Evolutionary conservation across 2,888 invertebrate species (phyloP), one percentile per base, ranked within the genome.

Genomic region (Hymenopus coronatus): DNA sequence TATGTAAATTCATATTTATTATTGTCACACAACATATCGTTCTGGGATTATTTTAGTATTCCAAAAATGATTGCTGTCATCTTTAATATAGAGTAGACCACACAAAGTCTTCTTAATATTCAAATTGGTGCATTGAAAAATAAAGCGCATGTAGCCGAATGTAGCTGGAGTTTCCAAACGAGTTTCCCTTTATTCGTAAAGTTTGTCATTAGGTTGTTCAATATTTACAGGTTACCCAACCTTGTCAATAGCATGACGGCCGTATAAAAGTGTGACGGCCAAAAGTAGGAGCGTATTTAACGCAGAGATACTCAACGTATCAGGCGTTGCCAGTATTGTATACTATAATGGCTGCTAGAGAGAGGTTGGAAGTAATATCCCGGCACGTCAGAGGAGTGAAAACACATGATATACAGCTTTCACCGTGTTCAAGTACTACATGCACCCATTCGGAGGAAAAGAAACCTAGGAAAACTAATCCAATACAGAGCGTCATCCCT

Each of bases 401-500:
- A n/a, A 88, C 7, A 28, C 28, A 85, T 81, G 28, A 9, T 30
- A 1, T 70, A 70, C 15, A 70, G 20, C 3, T 70, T 70, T 70
- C 54, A 6, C 3, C 86, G 28, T 27, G 89, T 86, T 40, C 46
- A 46, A 6, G 46, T 30, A 54, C 84, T 40, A 14, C 54, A 20
- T 70, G 86, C 28, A 14, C 81, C 70, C 20, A 9, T 8, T 28
- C 54, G 27, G 28, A 33, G 85, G 82, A 84, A 54, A 28, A 33
- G 85, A 84, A 27, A 20, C 9, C 28, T 25, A 89, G 33, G 30
- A 88, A 85, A 81, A 90, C 84, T n/a, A 82, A 84, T 85, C 9
- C 46, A 8, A 91, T 92, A 46, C 90, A 91, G 89, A 92, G 92
- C 90, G 91, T 89, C 81, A 91, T 92, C 70, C 92, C 92, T 12